Percentiles rank a stretch among this genome's conserved stretches.
phyloP scores from a whole-genome alignment of 2,888 invertebrate genomes.

The Orthosia gracilis region DNA sequence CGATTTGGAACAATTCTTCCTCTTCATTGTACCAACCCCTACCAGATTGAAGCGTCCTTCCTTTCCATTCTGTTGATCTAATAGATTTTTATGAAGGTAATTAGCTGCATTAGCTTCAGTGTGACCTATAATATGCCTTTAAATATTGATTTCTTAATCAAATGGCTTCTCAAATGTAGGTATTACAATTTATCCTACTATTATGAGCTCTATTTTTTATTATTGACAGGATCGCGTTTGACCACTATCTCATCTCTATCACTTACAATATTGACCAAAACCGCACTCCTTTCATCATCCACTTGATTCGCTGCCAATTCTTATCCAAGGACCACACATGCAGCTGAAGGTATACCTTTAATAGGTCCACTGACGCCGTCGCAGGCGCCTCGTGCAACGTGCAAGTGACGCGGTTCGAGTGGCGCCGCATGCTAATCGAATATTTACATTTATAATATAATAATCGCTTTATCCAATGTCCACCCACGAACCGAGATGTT shows the following conservation, averaged over 20 bases:
- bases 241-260: too few species aligned
- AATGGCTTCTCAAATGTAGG: too few species aligned
- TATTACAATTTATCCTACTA: too few species aligned
- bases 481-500: constrained; percentile 64
- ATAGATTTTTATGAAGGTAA: not conserved
- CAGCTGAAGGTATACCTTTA: constrained; percentile 53
- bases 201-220: too few species aligned
- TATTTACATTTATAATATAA: constrained; percentile 67
- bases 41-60: not conserved
- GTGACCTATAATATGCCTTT: not conserved
- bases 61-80: not conserved
- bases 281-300: not conserved
- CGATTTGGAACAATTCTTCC: not conserved
- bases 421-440: constrained; percentile 65
- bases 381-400: constrained; percentile 63
- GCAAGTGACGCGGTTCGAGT: constrained; percentile 56
- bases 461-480: constrained; percentile 64
- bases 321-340: constrained; percentile 57
- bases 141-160: too few species aligned
- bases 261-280: not conserved
- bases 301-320: constrained; percentile 8
- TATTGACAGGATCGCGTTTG: too few species aligned
- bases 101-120: too few species aligned
- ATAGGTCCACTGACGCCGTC: constrained; percentile 61
- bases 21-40: not conserved